Evolutionary conservation across 2,888 invertebrate species (phyloP), one percentile per base, ranked within the genome.

Genomic region (Gerris lacustris): DNA sequence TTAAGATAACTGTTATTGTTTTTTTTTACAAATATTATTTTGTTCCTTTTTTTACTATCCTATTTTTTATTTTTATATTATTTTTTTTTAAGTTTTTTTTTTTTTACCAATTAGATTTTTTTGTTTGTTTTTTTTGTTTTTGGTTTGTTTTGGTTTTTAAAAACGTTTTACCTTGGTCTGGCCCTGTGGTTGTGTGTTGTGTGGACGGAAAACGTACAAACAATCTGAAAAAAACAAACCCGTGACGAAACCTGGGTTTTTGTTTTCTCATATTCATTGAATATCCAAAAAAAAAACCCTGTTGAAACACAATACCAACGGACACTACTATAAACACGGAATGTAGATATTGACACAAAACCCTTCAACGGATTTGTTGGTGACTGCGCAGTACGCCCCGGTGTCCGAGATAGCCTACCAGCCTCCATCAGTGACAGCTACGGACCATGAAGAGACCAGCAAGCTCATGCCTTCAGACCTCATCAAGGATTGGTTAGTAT

Each of bases 331-430:
- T 31, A 31, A 1, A 31, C 31, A 9, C 55, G 15, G 15, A 55
- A 55, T 11, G 70, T 74, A 84, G 69, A 83, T 87, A 47, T 83
- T 87, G 66, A 87, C 87, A 0, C 83, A 88, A 70, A 89, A 89
- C 81, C 90, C 90, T 68, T 89, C 89, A 67, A 90, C 89, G 55
- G 90, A 90, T 82, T 85, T 89, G 47, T 82, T 90, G 75, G 89
- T 90, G 68, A 81, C 82, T 72, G 88, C 88, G 47, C 89, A 89
- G 81, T 89, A 90, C 81, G 89, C 87, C 67, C 88, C 89, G 0
- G 88, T 89, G 18, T 85, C 88, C 62, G 90, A 90, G 80, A 86
- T 89, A 15, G 80, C 82, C 44, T 83, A 83, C 76, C 83, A 82
- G 76, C 88, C 89, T 67, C 85, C 86, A 5, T 85, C 85, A 15